phyloP scores from a whole-genome alignment of 2,113 vertebrate species.

The Nycticryphes semicollaris region DNA sequence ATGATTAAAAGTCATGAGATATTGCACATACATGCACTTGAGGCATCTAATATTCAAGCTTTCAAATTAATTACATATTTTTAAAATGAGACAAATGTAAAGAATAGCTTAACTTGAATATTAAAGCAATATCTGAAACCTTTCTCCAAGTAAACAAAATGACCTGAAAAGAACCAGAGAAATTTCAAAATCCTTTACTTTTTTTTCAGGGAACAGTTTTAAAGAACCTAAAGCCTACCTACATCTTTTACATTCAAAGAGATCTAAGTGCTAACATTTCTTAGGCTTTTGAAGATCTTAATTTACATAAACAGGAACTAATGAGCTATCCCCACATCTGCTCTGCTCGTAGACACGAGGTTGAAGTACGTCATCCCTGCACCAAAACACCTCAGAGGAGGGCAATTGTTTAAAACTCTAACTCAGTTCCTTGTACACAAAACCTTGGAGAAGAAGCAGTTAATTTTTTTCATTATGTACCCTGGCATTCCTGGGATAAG shows the following conservation, averaged over 20 bases:
- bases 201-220: not conserved
- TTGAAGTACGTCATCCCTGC: not conserved
- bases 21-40: not conserved
- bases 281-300: not conserved
- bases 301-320: not conserved
- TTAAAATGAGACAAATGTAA: not conserved
- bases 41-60: not conserved
- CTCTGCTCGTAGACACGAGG: not conserved
- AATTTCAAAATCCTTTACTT: not conserved
- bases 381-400: not conserved
- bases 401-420: not conserved
- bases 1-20: not conserved
- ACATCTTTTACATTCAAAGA: not conserved
- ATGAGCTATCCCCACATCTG: not conserved
- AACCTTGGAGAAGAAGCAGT: not conserved
- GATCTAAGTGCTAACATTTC: not conserved
- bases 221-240: not conserved
- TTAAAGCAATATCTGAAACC: not conserved
- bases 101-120: not conserved
- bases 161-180: not conserved
- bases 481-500: not conserved
- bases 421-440: not conserved
- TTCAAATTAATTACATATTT: not conserved
- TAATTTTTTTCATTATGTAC: not conserved
- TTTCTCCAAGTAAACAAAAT: not conserved